Conservation (phyloP, 2,888 invertebrate genomes). For the Brenthis ino region DNA sequence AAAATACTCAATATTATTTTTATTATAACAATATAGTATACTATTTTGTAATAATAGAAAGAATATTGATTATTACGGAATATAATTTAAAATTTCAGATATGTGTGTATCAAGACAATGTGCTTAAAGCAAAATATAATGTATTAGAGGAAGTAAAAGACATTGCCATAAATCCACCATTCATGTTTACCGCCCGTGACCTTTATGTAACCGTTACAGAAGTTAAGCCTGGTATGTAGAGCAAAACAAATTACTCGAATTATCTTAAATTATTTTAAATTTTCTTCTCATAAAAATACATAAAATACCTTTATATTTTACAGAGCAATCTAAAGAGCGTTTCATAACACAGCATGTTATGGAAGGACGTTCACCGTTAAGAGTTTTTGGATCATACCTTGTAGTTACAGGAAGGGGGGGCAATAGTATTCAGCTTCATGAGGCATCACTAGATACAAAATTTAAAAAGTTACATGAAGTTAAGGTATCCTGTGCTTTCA, state of each 20-base stretch:
- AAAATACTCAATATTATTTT: not conserved
- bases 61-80: no score
- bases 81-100: constrained; percentile 63
- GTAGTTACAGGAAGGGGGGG: constrained; percentile 78
- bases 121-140: constrained; percentile 74
- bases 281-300: constrained; percentile 4
- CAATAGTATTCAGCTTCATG: constrained; percentile 79
- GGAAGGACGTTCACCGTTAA: constrained; percentile 82
- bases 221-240: constrained; percentile 75
- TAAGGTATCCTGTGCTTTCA: constrained; percentile 59
- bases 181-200: constrained; percentile 84
- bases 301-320: constrained; percentile 34
- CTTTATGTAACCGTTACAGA: constrained; percentile 84
- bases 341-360: constrained; percentile 77
- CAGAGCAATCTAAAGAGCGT: constrained; percentile 68
- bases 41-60: not conserved
- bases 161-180: constrained; percentile 76
- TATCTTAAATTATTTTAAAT: not conserved
- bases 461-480: constrained; percentile 79
- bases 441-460: constrained; percentile 66
- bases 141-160: constrained; percentile 85
- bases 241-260: not conserved
- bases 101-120: constrained; percentile 78
- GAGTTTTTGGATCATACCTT: constrained; percentile 69
- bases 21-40: no score